phyloP scores from a whole-genome alignment of 2,888 invertebrate genomes.

The Chirona hameri region DNA sequence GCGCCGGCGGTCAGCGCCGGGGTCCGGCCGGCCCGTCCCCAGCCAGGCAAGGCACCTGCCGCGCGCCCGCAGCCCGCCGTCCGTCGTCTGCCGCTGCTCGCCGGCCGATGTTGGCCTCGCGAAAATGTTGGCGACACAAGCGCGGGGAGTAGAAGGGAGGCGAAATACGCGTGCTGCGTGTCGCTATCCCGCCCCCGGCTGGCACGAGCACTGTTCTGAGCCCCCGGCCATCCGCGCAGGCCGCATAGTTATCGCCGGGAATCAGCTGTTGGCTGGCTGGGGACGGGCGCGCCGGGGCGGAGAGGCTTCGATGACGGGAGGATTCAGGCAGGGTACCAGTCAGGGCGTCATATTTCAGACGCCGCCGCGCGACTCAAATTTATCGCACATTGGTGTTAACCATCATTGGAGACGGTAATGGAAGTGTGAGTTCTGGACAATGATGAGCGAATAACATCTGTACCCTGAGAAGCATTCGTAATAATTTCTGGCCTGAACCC shows the following conservation, averaged over 20 bases:
- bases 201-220: neutral
- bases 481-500: neutral
- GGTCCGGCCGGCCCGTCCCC: constrained; percentile 14
- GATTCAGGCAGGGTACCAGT: neutral
- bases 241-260: neutral
- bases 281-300: constrained; percentile 13
- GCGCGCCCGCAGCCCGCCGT: neutral
- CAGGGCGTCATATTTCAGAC: neutral
- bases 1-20: neutral
- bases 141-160: neutral
- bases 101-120: neutral
- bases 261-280: constrained; percentile 28
- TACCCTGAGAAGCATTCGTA: too few species aligned
- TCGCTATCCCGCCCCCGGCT: neutral
- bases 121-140: neutral
- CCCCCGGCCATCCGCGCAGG: neutral
- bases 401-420: too few species aligned
- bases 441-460: too few species aligned
- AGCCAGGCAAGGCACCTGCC: constrained; percentile 7
- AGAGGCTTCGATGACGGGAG: constrained; percentile 23
- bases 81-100: neutral
- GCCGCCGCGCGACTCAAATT: neutral
- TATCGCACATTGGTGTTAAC: neutral
- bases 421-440: too few species aligned
- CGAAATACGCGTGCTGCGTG: neutral